Conservation (phyloP, 2,113 vertebrate genomes). For the Atherinomorus stipes region DNA sequence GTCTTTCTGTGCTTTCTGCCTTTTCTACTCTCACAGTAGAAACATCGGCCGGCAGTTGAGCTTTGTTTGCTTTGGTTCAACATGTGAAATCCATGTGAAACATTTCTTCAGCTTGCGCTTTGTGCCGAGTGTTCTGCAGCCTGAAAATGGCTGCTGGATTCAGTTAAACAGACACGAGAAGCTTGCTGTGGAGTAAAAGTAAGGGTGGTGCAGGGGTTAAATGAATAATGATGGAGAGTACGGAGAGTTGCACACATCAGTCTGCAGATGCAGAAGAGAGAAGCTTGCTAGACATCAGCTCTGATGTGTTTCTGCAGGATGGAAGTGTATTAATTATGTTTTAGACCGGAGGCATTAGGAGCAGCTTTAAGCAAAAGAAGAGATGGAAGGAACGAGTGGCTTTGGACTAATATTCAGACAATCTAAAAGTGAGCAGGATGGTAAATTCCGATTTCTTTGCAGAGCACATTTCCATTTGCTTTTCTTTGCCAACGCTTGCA, state of each 20-base stretch:
- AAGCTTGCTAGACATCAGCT: constrained; percentile 49
- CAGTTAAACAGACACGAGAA: constrained; percentile 4
- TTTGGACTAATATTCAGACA: neutral
- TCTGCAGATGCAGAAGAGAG: constrained; percentile 42
- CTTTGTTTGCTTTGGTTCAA: constrained; percentile 41
- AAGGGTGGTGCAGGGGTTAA: neutral
- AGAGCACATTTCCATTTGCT: constrained; percentile 34
- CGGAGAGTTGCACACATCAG: constrained; percentile 16
- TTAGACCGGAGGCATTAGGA: neutral
- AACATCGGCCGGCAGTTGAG: constrained; percentile 8
- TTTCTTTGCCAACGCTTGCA: constrained; percentile 81
- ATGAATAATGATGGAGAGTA: constrained; percentile 38
- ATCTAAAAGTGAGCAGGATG: constrained; percentile 4
- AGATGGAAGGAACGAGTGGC: neutral
- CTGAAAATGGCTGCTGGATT: neutral
- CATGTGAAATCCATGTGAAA: constrained; percentile 15
- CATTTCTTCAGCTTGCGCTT: constrained; percentile 12
- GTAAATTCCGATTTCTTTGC: constrained; percentile 18
- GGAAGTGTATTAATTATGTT: neutral
- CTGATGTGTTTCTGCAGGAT: neutral
- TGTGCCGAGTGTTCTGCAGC: constrained; percentile 21
- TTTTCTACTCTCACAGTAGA: constrained; percentile 27
- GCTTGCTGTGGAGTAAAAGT: constrained; percentile 25
- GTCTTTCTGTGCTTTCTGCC: constrained; percentile 26
- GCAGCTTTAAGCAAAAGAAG: neutral